Percentiles rank a stretch among this genome's conserved stretches.
These are phyloP conservation scores for Cybosia mesomella DNA, from an alignment of 2,888 invertebrate species.

Conservation along the genomic window DNA sequence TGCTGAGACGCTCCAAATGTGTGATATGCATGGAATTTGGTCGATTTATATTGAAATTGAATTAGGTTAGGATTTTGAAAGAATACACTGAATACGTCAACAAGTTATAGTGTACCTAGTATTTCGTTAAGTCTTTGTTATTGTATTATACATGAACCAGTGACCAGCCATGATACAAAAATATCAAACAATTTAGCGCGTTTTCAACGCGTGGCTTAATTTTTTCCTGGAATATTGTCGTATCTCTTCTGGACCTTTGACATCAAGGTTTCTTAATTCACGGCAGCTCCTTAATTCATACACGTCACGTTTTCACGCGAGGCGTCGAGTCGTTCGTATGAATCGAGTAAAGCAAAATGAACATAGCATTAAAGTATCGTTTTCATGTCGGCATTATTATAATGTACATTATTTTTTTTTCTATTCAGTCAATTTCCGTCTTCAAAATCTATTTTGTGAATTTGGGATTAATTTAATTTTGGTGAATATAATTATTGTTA, in stretches of 20 bases:
- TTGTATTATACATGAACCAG: too few species aligned
- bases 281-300: conserved; percentile 79
- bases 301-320: conserved; percentile 77
- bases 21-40: too few species aligned
- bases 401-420: conserved; percentile 48
- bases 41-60: too few species aligned
- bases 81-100: too few species aligned
- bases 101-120: too few species aligned
- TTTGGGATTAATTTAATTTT: not conserved
- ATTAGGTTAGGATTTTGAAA: too few species aligned
- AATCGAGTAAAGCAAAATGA: conserved; percentile 73
- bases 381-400: conserved; percentile 57
- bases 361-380: conserved; percentile 70
- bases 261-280: conserved; percentile 59
- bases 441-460: not conserved
- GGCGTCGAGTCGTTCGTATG: conserved; percentile 71
- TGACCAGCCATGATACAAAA: too few species aligned
- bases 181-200: too few species aligned
- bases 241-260: conserved; percentile 52
- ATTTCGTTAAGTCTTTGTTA: too few species aligned
- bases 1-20: too few species aligned
- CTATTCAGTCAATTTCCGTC: not conserved
- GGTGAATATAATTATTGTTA: too few species aligned
- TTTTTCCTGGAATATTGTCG: not conserved
- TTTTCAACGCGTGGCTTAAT: too few species aligned